Evolutionary conservation across 2,113 vertebrate species (phyloP), one percentile per base, ranked within the genome.

Genomic region (Microcebus griseorufus): DNA sequence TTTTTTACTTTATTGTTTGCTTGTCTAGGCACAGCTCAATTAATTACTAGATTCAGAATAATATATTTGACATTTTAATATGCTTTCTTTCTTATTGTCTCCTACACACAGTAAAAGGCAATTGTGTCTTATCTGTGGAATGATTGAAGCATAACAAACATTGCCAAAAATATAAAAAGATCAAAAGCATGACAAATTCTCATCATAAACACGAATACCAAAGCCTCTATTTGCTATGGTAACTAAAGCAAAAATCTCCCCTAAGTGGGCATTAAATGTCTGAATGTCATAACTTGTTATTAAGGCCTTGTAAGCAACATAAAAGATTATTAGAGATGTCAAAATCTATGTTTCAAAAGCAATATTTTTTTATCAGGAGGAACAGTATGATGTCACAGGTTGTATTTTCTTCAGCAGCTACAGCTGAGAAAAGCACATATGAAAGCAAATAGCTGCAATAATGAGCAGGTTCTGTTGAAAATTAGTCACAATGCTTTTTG

Each of bases 31-130:
- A 87, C 22, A 86, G 17, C 34, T 75, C 11, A 93, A 96, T 95
- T 94, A 97, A 94, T 96, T 92, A 90, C 89, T 96, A 92, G 79
- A 86, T 45, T 76, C 65, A 93, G 75, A 98, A 83, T 37, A 92
- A 73, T 23, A 25, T 72, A 69, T 87, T 81, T 87, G 91, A 93
- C 88, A 90, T 90, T 90, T 79, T 92, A 89, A 70, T 97, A 70
- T 80, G 48, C 55, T 95, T 95, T 91, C 64, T 9, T 67, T 69
- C 81, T 94, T 86, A 86, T 65, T 93, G 73, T 89, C 84, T 95
- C 39, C 88, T 83, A 88, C 90, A 97, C 64, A 97, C 29, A 93
- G 79, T 79, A 72, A 93, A 90, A 88, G 76, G 93, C 78, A 94
- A 96, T 32, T 23, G 72, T 90, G 83, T 92, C 76, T 97, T 62